Percentiles rank a stretch among this genome's conserved stretches.
Evolutionary conservation across 2,797 vertebrate species (phyloP).

Genomic region (Semotilus atromaculatus): DNA sequence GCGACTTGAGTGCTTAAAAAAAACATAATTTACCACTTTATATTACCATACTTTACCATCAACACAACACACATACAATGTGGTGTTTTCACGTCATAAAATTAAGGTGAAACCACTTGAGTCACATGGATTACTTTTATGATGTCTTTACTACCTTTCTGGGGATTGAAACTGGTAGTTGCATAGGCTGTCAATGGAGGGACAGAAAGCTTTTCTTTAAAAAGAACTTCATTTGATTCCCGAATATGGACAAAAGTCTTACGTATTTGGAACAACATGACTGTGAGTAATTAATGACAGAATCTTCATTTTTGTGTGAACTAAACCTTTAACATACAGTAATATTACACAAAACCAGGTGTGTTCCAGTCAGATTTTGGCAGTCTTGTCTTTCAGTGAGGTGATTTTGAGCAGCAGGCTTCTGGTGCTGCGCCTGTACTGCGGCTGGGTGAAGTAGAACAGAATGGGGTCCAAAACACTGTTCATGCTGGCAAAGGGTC

Average conservation of each 20-base stretch:
- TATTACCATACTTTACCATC: too few species aligned
- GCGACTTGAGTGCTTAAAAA: not conserved
- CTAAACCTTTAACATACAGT: not conserved
- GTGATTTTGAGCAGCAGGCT: slow-evolving; percentile 82
- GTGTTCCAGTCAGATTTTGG: not conserved
- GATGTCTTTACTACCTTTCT: not conserved
- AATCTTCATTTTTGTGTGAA: not conserved
- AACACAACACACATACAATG: not conserved
- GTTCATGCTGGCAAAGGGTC: slow-evolving; percentile 97
- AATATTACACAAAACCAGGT: not conserved
- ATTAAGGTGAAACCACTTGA: not conserved
- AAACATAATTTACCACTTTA: not conserved
- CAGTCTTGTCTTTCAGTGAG: slow-evolving; percentile 73
- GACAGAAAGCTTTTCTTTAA: not conserved
- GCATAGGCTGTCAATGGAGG: not conserved
- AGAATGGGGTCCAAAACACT: slow-evolving; percentile 94
- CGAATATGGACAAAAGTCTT: too few species aligned
- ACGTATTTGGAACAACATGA: too few species aligned
- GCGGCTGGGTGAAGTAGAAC: slow-evolving; percentile 94
- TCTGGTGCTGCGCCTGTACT: slow-evolving; percentile 83
- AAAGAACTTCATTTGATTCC: not conserved
- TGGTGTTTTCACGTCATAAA: not conserved
- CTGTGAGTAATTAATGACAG: too few species aligned
- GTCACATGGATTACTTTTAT: not conserved
- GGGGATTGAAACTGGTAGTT: not conserved